A percentile compares a stretch with the other conserved stretches of the same genome.
Evolutionary conservation across 35 echinoderm and acorn worm genomes (phyloP).

Genomic region (Lytechinus variegatus): DNA sequence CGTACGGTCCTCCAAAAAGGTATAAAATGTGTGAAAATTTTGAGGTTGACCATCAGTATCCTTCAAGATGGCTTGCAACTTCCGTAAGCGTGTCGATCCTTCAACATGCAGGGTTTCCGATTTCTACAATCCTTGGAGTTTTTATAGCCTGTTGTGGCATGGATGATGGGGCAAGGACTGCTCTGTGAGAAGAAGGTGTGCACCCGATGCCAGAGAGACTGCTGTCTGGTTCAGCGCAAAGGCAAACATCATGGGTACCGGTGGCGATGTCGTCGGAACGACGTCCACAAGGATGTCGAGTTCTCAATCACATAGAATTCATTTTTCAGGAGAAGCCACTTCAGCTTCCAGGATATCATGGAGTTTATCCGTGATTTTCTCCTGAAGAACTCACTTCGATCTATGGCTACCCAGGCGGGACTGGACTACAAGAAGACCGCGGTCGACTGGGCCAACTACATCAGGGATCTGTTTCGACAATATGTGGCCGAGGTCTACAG

Average conservation of each 20-base stretch:
- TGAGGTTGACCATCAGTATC: no score
- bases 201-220: not conserved
- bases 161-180: not conserved
- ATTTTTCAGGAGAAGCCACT: not conserved
- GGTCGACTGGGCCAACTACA: slow-evolving; percentile 43
- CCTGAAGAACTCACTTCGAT: not conserved
- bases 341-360: not conserved
- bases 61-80: not conserved
- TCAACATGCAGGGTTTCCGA: not conserved
- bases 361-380: slow-evolving; percentile 25
- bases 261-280: not conserved
- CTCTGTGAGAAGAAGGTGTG: not conserved
- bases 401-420: not conserved
- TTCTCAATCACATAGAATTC: not conserved
- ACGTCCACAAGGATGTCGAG: not conserved
- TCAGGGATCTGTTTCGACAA: not conserved
- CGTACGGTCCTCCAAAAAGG: no score
- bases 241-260: not conserved
- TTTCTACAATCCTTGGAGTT: slow-evolving; percentile 18
- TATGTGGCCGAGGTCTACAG: not conserved
- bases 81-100: not conserved
- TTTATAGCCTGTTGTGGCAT: not conserved
- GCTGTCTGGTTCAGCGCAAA: not conserved
- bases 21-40: no score
- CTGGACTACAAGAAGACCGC: slow-evolving; percentile 23